Percentiles rank a stretch among this genome's conserved stretches.
Evolutionary conservation across 2,113 vertebrate species (phyloP).

Genomic region (Colistium nudipinnis): DNA sequence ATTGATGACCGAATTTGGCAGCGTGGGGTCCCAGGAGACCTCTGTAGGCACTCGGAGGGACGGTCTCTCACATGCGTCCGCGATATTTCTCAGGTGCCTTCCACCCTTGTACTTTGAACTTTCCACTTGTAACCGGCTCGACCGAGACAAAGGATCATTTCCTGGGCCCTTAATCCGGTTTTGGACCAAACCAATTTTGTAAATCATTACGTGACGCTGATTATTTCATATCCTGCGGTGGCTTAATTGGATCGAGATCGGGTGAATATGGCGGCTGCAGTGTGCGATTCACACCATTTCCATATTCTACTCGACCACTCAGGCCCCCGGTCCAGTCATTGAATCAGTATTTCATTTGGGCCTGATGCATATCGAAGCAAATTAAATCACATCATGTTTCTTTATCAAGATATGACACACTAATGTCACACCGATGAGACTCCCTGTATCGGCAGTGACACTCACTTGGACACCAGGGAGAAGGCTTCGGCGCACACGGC

Average conservation of each 20-base stretch:
- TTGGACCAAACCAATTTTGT: too few species aligned
- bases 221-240: neutral
- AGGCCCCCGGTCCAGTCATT: neutral
- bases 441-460: constrained; percentile 7
- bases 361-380: neutral
- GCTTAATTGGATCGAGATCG: neutral
- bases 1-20: too few species aligned
- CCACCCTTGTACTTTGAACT: too few species aligned
- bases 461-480: constrained; percentile 95
- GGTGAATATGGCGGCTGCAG: neutral
- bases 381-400: constrained; percentile 7
- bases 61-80: neutral
- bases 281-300: neutral
- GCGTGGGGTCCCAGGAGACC: too few species aligned
- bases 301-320: neutral
- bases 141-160: too few species aligned
- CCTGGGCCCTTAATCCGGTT: too few species aligned
- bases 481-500: constrained; percentile 95
- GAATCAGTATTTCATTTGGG: neutral
- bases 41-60: too few species aligned
- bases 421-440: neutral
- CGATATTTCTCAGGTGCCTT: too few species aligned
- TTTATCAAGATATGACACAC: constrained; percentile 1
- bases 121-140: too few species aligned
- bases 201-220: too few species aligned